Evolutionary conservation across 2,888 invertebrate genomes (phyloP).

Genomic region (Stenoptilia bipunctidactyla): DNA sequence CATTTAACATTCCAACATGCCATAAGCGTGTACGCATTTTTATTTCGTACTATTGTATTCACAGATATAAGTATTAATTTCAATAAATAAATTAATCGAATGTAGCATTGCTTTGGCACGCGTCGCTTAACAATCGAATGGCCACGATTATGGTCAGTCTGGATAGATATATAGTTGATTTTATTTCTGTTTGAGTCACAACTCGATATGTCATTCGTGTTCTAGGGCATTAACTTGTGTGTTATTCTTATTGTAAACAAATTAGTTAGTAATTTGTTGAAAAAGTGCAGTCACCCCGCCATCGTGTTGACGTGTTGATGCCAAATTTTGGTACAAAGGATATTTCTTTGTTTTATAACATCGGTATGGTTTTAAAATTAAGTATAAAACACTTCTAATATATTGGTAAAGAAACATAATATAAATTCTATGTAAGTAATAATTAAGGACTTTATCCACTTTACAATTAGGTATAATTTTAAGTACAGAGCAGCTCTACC

Average conservation of each 20-base stretch:
- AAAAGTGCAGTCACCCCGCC: not conserved
- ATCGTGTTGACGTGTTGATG: no score
- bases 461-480: no score
- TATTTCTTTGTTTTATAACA: no score
- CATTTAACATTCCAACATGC: conserved; percentile 66
- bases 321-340: no score
- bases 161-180: conserved; percentile 39
- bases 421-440: no score
- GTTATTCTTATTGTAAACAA: conserved; percentile 53
- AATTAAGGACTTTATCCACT: no score
- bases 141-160: conserved; percentile 47
- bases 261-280: conserved; percentile 17
- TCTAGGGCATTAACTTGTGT: conserved; percentile 56
- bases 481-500: no score
- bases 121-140: conserved; percentile 41
- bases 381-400: no score
- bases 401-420: no score
- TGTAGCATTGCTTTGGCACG: conserved; percentile 30
- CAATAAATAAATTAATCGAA: conserved; percentile 70
- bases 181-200: conserved; percentile 53
- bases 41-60: conserved; percentile 67
- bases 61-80: conserved; percentile 70
- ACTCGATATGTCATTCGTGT: conserved; percentile 36
- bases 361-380: no score
- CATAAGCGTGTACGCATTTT: conserved; percentile 65